Percentiles rank a stretch among this genome's conserved stretches.
Evolutionary conservation across 2,797 vertebrate genomes (phyloP).

Genomic region (Eulemur albifrons): DNA sequence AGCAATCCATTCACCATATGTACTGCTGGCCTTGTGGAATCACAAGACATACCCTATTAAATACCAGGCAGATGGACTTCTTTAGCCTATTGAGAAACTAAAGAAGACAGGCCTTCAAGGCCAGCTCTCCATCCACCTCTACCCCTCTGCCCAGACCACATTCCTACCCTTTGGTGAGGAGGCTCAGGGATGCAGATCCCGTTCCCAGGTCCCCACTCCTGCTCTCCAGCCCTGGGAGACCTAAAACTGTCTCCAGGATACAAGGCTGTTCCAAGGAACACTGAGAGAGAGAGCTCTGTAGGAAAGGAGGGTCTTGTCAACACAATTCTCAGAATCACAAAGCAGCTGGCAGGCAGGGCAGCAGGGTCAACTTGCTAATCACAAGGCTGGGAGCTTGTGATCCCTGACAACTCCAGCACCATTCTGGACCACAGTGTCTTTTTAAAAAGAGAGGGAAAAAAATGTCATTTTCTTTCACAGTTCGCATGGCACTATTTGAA

Average conservation of each 20-base stretch:
- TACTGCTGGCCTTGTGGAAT: not conserved
- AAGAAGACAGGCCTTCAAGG: not conserved
- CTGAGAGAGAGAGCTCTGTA: not conserved
- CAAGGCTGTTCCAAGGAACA: not conserved
- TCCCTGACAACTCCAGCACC: not conserved
- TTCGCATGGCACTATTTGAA: not conserved
- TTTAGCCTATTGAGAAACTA: not conserved
- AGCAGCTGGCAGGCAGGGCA: not conserved
- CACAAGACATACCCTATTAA: not conserved
- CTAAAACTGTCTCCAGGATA: not conserved
- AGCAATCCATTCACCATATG: not conserved
- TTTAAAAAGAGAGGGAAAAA: not conserved
- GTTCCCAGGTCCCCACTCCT: not conserved
- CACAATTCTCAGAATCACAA: not conserved
- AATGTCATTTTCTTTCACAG: not conserved
- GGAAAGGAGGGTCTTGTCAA: not conserved
- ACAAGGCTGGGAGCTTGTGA: not conserved
- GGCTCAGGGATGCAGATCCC: not conserved
- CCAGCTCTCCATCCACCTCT: not conserved
- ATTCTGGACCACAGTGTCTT: not conserved
- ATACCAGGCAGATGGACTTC: not conserved
- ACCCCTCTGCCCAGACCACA: too few species aligned
- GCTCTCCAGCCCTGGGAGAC: not conserved
- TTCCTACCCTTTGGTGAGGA: not conserved
- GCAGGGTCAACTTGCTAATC: not conserved